Evolutionary conservation across 1,140 invertebrate genomes (phyloP).

Genomic region (Riptortus pedestris): DNA sequence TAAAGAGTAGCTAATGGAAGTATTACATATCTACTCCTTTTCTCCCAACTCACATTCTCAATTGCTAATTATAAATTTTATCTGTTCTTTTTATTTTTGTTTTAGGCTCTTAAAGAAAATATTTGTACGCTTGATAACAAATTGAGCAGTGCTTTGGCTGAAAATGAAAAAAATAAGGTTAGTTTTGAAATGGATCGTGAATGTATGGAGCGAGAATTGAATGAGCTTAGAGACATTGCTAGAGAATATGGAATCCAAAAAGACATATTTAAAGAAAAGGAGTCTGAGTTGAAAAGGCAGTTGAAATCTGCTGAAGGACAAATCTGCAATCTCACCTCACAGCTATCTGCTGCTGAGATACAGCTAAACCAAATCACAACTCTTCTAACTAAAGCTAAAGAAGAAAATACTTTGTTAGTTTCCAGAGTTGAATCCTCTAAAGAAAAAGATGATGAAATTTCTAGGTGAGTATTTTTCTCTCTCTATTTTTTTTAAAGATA

Average conservation of each 20-base stretch:
- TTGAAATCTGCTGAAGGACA: conserved; percentile 24
- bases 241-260: conserved; percentile 25
- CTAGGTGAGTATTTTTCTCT: no score
- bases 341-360: not conserved
- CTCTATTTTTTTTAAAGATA: no score
- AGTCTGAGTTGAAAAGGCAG: conserved; percentile 22
- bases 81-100: not conserved
- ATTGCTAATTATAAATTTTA: not conserved
- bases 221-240: not conserved
- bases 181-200: not conserved
- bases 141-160: not conserved
- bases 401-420: no score
- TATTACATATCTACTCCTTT: not conserved
- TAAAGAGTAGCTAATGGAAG: not conserved
- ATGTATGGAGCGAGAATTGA: conserved; percentile 8
- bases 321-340: conserved; percentile 4
- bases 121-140: not conserved
- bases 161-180: not conserved
- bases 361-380: conserved; percentile 5
- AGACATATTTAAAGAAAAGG: conserved; percentile 23
- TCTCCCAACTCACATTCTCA: not conserved
- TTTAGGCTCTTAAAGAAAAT: not conserved
- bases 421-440: no score
- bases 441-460: no score
- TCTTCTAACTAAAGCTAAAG: conserved; percentile 10